A percentile compares a stretch with the other conserved stretches of the same genome.
These are phyloP conservation scores for Peromyscus attwateri DNA, from an alignment of 2,797 vertebrate genomes.

Conservation along the genomic window DNA sequence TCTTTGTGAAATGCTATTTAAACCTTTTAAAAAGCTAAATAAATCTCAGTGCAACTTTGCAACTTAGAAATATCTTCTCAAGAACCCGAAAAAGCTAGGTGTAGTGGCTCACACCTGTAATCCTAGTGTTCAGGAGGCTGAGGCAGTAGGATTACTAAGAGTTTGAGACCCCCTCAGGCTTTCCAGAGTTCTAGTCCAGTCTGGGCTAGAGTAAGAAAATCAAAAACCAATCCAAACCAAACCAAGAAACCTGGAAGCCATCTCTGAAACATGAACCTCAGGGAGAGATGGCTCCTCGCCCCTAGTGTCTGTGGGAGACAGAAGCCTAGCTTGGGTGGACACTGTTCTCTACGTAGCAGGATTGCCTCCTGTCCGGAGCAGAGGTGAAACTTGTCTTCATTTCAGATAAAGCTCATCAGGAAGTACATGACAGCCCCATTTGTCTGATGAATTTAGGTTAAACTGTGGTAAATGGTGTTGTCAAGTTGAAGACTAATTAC, in stretches of 20 bases:
- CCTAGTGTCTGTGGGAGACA: not conserved
- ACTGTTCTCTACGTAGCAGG: not conserved
- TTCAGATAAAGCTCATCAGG: not conserved
- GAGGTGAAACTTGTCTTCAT: not conserved
- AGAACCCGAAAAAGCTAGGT: not conserved
- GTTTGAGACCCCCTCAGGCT: not conserved
- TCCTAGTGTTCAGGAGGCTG: not conserved
- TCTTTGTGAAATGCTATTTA: not conserved
- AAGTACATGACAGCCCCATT: not conserved
- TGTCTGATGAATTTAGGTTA: not conserved
- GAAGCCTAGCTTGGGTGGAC: not conserved
- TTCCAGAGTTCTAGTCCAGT: not conserved
- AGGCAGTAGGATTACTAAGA: not conserved
- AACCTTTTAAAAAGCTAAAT: not conserved
- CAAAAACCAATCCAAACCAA: not conserved
- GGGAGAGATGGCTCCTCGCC: no score
- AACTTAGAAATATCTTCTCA: not conserved
- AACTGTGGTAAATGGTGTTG: not conserved
- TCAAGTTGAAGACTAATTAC: not conserved
- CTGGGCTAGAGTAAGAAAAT: not conserved
- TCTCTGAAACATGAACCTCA: not conserved
- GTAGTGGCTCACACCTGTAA: not conserved
- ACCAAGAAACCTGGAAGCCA: not conserved
- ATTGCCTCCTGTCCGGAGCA: not conserved
- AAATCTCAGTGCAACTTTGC: not conserved